Conservation (phyloP, 1,140 invertebrate species). For the Drosophila pachea region DNA sequence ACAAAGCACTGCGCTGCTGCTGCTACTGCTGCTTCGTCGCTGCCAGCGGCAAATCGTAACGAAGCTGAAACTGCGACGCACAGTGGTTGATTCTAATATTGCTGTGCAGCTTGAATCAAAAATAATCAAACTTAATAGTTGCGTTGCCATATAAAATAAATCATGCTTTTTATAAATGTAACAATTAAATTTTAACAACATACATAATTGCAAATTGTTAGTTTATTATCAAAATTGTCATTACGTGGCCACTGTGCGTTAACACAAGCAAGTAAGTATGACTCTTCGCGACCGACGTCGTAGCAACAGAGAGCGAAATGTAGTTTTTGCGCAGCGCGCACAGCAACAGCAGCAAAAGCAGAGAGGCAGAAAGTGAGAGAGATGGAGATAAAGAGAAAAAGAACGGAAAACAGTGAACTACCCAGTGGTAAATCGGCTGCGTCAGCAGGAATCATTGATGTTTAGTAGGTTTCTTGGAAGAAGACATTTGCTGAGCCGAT, state of each 20-base stretch:
- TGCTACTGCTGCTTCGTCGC: constrained; percentile 18
- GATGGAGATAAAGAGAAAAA: constrained; percentile 1
- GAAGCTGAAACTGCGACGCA: constrained; percentile 19
- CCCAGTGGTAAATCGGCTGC: constrained; percentile 43
- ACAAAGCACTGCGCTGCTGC: constrained; percentile 44
- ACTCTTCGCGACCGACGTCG: constrained; percentile 30
- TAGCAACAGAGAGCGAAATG: constrained; percentile 50
- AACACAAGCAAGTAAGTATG: constrained; percentile 46
- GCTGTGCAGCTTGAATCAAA: no score
- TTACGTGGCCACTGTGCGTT: constrained; percentile 13
- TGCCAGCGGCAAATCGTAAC: constrained; percentile 59
- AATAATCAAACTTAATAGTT: no score
- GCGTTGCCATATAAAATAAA: no score
- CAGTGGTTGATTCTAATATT: constrained; percentile 14
- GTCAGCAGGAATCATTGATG: constrained; percentile 35
- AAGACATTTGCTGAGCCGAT: constrained; percentile 1
- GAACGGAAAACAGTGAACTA: constrained; percentile 18
- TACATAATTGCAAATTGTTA: background rate
- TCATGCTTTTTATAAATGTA: no score
- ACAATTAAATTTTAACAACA: no score
- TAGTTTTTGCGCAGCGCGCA: constrained; percentile 69
- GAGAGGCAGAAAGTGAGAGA: background rate
- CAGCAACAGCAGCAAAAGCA: constrained; percentile 39
- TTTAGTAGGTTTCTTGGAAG: constrained; percentile 26
- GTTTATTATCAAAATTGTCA: background rate